Evolutionary conservation across 2,888 invertebrate genomes (phyloP).

Genomic region (Brachynemurus nebulosus): DNA sequence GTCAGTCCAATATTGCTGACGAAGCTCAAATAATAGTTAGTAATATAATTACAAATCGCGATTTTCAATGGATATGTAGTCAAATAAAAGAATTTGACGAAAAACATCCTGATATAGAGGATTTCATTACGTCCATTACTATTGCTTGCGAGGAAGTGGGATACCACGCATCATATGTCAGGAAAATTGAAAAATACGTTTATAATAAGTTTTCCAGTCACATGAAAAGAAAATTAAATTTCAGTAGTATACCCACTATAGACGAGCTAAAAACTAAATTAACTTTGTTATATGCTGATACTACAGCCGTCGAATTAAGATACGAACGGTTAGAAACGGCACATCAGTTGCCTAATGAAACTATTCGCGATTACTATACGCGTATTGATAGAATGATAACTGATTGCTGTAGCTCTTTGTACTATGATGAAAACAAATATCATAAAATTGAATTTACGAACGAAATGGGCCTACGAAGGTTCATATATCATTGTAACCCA

Average conservation of each 20-base stretch:
- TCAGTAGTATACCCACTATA: neutral
- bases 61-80: neutral
- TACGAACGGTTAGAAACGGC: neutral
- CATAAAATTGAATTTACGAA: neutral
- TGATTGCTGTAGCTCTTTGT: neutral
- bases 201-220: neutral
- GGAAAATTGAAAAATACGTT: neutral
- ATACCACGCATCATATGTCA: neutral
- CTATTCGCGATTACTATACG: neutral
- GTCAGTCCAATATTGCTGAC: too few relatives aligned
- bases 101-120: neutral
- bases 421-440: neutral
- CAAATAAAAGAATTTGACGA: neutral
- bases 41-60: neutral
- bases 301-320: neutral
- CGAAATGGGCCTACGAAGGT: neutral
- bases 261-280: neutral
- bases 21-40: too few relatives aligned
- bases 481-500: neutral
- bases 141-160: neutral
- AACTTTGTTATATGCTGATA: neutral
- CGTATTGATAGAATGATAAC: neutral
- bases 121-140: neutral
- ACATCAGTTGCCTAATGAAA: neutral
- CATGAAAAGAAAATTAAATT: neutral